Conservation (phyloP, 2,113 vertebrate species). For the Vombatus ursinus region DNA sequence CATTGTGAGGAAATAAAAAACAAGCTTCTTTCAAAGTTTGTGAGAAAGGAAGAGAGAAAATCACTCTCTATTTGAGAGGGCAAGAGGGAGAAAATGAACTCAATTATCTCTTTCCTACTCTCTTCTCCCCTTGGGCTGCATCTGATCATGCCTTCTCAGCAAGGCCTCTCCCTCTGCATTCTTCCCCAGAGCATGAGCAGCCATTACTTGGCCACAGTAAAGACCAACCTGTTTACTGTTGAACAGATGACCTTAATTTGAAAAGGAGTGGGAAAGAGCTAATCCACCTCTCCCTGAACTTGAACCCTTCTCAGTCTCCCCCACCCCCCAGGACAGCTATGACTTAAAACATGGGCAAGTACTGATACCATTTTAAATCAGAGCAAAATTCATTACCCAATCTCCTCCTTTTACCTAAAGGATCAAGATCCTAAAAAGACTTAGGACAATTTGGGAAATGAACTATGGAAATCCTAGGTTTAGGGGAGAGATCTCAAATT, state of each 20-base stretch:
- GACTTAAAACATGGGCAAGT: accelerated
- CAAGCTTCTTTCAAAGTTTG: background rate
- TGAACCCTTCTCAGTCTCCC: background rate
- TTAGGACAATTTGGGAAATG: background rate
- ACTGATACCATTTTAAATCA: background rate
- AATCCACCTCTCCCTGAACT: background rate
- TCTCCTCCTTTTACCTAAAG: background rate
- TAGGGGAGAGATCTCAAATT: slow-evolving; percentile 37
- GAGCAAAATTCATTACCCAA: accelerated
- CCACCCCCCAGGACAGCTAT: background rate
- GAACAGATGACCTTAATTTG: background rate
- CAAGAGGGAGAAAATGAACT: background rate
- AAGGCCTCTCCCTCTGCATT: background rate
- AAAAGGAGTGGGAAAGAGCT: background rate
- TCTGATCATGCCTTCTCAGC: background rate
- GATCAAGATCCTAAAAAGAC: background rate
- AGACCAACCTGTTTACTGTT: background rate
- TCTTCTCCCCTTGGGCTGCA: background rate
- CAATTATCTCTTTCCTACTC: background rate
- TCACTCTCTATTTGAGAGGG: slow-evolving; percentile 1
- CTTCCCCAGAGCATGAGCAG: background rate
- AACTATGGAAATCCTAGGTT: background rate
- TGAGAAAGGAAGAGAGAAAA: background rate
- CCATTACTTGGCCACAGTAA: background rate
- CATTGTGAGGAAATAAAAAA: background rate